A percentile compares a stretch with the other conserved stretches of the same genome.
Conservation (phyloP, 2,797 vertebrate species). For the Merluccius polli region DNA sequence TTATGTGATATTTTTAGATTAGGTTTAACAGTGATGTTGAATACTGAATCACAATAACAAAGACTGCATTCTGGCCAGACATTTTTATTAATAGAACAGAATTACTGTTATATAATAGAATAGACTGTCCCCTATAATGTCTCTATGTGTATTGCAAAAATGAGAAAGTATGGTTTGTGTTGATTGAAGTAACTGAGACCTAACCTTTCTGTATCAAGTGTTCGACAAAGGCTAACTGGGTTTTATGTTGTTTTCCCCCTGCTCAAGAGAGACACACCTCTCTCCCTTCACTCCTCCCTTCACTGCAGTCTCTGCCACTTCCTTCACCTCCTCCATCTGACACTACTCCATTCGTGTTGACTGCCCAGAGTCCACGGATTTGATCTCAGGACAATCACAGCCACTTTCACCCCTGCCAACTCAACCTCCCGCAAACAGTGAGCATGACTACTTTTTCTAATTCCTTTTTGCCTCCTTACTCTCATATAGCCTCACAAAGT, state of each 20-base stretch:
- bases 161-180: too few relatives aligned
- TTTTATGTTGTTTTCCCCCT: not conserved
- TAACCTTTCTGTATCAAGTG: not conserved
- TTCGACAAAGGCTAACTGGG: not conserved
- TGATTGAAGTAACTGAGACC: not conserved
- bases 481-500: not conserved
- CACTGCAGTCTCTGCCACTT: constrained; percentile 36
- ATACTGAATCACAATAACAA: not conserved
- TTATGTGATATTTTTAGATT: not conserved
- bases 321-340: constrained; percentile 36
- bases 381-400: constrained; percentile 13
- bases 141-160: too few relatives aligned
- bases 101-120: too few relatives aligned
- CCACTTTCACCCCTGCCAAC: not conserved
- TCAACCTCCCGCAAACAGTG: constrained; percentile 40
- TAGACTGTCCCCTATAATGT: too few relatives aligned
- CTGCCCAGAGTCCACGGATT: constrained; percentile 76
- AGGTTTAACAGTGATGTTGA: not conserved
- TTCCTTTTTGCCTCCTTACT: not conserved
- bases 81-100: not conserved
- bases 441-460: constrained; percentile 14
- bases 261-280: not conserved
- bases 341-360: constrained; percentile 69
- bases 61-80: not conserved
- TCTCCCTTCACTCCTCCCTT: constrained; percentile 53